Conservation (phyloP, 2,797 vertebrate species). For the Pelodytes ibericus region DNA sequence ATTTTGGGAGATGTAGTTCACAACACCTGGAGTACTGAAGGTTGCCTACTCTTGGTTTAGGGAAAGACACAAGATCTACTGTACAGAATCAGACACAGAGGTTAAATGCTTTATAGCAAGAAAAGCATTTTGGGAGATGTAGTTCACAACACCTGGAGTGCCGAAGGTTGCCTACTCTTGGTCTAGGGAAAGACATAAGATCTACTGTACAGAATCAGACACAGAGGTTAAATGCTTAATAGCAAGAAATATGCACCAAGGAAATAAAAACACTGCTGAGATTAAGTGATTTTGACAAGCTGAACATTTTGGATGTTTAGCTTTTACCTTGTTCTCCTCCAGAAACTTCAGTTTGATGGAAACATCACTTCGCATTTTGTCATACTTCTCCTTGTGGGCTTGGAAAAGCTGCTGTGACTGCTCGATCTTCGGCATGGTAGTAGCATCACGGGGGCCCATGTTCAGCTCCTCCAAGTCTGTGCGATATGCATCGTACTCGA, state of each 20-base stretch:
- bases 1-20: no score
- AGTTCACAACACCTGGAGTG: no score
- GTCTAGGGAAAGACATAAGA: no score
- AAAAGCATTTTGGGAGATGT: no score
- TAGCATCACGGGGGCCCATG: constrained; percentile 90
- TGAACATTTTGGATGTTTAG: neutral
- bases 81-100: no score
- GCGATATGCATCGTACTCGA: constrained; percentile 96
- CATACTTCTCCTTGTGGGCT: constrained; percentile 92
- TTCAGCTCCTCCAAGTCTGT: constrained; percentile 97
- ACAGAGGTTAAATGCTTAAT: no score
- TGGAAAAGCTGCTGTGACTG: constrained; percentile 92
- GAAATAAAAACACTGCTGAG: neutral
- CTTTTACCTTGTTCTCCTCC: constrained; percentile 95
- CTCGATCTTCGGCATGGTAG: constrained; percentile 93
- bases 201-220: no score
- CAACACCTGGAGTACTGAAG: no score
- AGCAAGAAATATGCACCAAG: neutral
- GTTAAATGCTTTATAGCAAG: no score
- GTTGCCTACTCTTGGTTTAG: no score
- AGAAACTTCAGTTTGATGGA: constrained; percentile 95
- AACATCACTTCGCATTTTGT: constrained; percentile 93
- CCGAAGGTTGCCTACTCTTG: no score
- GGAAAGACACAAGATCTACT: no score
- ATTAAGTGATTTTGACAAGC: neutral